Evolutionary conservation across 2,888 invertebrate genomes (phyloP).

Genomic region (Drosophila sordidapex): DNA sequence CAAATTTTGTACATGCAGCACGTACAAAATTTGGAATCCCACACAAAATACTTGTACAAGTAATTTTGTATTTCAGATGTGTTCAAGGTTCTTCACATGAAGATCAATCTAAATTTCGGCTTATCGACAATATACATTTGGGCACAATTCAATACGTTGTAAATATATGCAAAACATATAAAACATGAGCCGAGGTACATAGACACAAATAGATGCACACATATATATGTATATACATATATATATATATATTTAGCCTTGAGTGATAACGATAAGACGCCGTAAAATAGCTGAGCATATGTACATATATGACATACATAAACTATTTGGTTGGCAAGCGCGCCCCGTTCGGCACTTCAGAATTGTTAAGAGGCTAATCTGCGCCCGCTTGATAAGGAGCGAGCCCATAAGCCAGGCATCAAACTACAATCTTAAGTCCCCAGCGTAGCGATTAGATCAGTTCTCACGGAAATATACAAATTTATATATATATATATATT

Average conservation of each 20-base stretch:
- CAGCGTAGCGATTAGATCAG: conserved; percentile 39
- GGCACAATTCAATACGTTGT: not conserved
- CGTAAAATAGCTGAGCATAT: conserved; percentile 12
- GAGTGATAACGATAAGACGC: conserved; percentile 48
- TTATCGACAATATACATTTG: not conserved
- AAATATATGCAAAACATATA: not conserved
- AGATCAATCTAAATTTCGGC: not conserved
- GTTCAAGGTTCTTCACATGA: not conserved
- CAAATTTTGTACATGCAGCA: too few species aligned
- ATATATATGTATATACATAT: not conserved
- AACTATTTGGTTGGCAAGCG: conserved; percentile 52
- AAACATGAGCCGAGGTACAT: not conserved
- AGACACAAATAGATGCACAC: not conserved
- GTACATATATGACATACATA: conserved; percentile 36
- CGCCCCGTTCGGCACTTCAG: conserved; percentile 19
- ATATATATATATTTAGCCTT: conserved; percentile 44
- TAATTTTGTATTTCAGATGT: not conserved
- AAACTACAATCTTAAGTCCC: conserved; percentile 24
- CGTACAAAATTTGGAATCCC: not conserved
- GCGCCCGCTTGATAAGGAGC: conserved; percentile 45
- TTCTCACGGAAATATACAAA: conserved; percentile 4
- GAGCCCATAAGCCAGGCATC: not conserved
- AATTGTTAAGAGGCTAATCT: conserved; percentile 43
- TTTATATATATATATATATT: not conserved
- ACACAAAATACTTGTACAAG: not conserved